phyloP scores from a whole-genome alignment of 23 tunicate species.

The Halocynthia roretzi region DNA sequence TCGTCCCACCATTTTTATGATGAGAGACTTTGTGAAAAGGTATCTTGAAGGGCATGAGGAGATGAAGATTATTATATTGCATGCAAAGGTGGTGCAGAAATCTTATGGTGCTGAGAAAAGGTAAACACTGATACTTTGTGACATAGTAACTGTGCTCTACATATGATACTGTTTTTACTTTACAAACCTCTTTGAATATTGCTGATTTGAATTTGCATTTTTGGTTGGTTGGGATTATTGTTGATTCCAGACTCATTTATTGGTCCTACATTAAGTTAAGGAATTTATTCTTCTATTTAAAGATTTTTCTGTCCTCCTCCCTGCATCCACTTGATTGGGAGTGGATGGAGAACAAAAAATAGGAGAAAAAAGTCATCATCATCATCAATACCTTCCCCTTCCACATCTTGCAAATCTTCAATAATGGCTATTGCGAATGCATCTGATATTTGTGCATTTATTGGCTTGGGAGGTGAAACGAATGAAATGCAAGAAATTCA shows the following conservation, averaged over 20 bases:
- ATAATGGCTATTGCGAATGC: conserved; percentile 27
- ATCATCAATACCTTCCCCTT: conserved; percentile 69
- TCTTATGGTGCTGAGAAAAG: conserved; percentile 90
- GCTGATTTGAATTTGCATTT: too few species aligned
- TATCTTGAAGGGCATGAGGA: conserved; percentile 68
- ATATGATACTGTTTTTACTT: background rate
- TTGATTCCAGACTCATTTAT: background rate
- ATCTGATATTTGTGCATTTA: conserved; percentile 68
- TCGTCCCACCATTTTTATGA: conserved; percentile 56
- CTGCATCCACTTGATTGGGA: conserved; percentile 66
- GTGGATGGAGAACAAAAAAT: conserved; percentile 88
- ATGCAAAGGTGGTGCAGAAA: conserved; percentile 91
- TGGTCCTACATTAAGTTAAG: background rate
- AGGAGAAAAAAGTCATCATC: conserved; percentile 50
- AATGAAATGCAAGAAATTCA: conserved; percentile 67
- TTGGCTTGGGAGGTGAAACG: conserved; percentile 77
- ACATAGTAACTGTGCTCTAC: background rate
- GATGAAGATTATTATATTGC: conserved; percentile 61
- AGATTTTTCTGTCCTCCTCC: conserved; percentile 98
- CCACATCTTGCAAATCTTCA: conserved; percentile 4
- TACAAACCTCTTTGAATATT: too few species aligned
- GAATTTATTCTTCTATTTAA: background rate
- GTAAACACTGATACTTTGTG: conserved; percentile 5
- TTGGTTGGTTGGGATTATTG: too few species aligned
- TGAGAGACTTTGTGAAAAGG: conserved; percentile 82